Base-by-base conservation (phyloP, 2,113 vertebrate species). In the Mesocricetus auratus region DNA sequence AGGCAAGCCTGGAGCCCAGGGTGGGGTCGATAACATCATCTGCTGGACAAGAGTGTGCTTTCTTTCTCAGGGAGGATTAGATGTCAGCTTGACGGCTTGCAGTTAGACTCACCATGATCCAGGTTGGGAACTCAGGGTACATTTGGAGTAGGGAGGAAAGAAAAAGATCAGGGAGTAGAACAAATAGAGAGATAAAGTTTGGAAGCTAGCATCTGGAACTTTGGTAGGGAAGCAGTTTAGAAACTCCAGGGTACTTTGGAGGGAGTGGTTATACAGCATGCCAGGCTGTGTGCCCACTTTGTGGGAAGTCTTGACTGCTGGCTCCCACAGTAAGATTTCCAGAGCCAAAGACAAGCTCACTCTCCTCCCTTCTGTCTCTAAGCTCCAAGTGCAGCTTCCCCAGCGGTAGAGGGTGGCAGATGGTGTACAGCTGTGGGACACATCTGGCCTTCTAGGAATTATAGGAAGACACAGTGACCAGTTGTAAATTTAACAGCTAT, bases 21-120 rank as follows among this genome's bases (percentile, higher is more conserved):
- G 96, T 93, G 89, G 47, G 89, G 89, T 71, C 17, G 62, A 96
- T 95, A 82, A 93, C 96, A 78, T 97, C 97, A 98, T 96, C 82
- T 60, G 64, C 83, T 97, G 97, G 96, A 95, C 33, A 1, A n/a
- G 50, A 62, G 50, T 58, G 26, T 42, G 79, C 60, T 91, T 66
- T 93, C 85, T 81, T 92, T 92, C 96, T 86, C 31, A 50, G 93
- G 90, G 91, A 95, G 10, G 88, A 89, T 94, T 94, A 31, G 58
- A 86, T 86, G 64, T 97, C 82, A 53, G 56, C 74, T 58, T 26
- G 56, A 94, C 77, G 82, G 45, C 39, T 78, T 82, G 58, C 83
- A 78, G 50, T 88, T 73, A 50, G 75, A 68, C 85, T 97, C 53
- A 7, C 33, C 78, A 77, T 81, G 91, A 89, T 29, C 89, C 75